phyloP scores from a whole-genome alignment of 2,888 invertebrate genomes.

The Tiliacea aurago region DNA sequence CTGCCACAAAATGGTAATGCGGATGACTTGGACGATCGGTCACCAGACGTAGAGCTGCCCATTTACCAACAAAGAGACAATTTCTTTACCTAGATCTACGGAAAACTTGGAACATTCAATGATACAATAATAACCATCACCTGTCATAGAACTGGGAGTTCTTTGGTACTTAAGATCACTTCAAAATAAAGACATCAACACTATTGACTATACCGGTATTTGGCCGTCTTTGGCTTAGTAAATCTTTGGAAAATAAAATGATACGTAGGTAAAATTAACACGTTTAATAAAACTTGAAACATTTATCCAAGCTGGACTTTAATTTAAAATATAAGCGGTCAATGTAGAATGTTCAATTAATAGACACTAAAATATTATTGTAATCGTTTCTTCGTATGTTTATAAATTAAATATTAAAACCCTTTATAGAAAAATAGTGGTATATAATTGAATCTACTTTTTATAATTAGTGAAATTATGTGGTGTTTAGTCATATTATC shows the following conservation, averaged over 20 bases:
- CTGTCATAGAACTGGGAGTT: constrained; percentile 4
- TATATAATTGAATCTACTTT: constrained; percentile 26
- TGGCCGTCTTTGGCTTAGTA: constrained; percentile 37
- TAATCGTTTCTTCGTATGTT: constrained; percentile 35
- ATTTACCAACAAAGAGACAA: constrained; percentile 97
- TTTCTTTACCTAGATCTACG: constrained; percentile 91
- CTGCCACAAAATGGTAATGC: constrained; percentile 91
- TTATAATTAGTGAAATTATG: constrained; percentile 19
- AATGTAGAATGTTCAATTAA: constrained; percentile 74
- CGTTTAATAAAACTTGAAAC: constrained; percentile 30
- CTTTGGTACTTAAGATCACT: constrained; percentile 21
- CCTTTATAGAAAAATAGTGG: constrained; percentile 17
- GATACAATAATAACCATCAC: background rate
- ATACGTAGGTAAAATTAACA: constrained; percentile 16
- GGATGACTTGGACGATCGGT: constrained; percentile 93
- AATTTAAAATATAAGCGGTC: constrained; percentile 65
- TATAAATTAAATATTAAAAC: constrained; percentile 45
- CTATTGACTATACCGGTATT: constrained; percentile 25
- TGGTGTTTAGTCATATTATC: constrained; percentile 13
- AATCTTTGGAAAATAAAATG: constrained; percentile 10
- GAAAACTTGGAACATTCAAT: background rate
- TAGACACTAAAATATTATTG: constrained; percentile 52
- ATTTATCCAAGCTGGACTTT: constrained; percentile 70
- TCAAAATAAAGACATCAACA: constrained; percentile 11
- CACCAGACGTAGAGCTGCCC: constrained; percentile 95